Percentiles rank a stretch among this genome's conserved stretches.
Conservation (phyloP, 2,888 invertebrate species). For the Boloria selene region DNA sequence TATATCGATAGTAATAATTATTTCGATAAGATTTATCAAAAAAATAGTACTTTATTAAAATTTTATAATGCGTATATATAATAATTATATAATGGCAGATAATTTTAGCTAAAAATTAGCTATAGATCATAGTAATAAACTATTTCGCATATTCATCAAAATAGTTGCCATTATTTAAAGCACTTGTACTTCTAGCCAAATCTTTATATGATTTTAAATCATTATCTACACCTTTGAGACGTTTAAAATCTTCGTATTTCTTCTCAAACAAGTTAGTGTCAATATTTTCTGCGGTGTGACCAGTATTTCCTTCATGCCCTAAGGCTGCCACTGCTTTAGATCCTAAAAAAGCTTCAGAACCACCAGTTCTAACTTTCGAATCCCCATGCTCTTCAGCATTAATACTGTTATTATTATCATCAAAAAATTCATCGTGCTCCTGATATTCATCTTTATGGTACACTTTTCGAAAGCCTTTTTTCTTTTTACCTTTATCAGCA, state of each 20-base stretch:
- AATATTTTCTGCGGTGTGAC: slow-evolving; percentile 47
- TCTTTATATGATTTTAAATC: slow-evolving; percentile 55
- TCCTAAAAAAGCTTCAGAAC: slow-evolving; percentile 54
- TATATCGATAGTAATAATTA: too few relatives aligned
- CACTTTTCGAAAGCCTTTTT: slow-evolving; percentile 66
- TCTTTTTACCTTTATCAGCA: slow-evolving; percentile 62
- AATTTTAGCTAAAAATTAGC: neutral
- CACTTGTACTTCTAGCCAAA: slow-evolving; percentile 53
- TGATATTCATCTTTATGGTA: slow-evolving; percentile 74
- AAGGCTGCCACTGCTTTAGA: slow-evolving; percentile 53
- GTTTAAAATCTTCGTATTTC: slow-evolving; percentile 48
- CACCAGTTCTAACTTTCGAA: slow-evolving; percentile 53
- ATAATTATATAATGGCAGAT: too few relatives aligned
- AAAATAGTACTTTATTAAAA: too few relatives aligned
- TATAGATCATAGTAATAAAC: neutral
- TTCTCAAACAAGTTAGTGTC: slow-evolving; percentile 48
- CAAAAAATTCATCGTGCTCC: slow-evolving; percentile 70
- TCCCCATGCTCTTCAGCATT: slow-evolving; percentile 54
- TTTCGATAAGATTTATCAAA: too few relatives aligned
- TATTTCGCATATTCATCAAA: slow-evolving; percentile 39
- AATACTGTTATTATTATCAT: slow-evolving; percentile 59
- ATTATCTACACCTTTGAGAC: slow-evolving; percentile 45
- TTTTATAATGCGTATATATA: too few relatives aligned
- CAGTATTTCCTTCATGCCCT: slow-evolving; percentile 49
- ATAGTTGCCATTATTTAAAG: slow-evolving; percentile 56